Base-by-base conservation (phyloP, 2,888 invertebrate species). In the Pachliopta kotzebuea region DNA sequence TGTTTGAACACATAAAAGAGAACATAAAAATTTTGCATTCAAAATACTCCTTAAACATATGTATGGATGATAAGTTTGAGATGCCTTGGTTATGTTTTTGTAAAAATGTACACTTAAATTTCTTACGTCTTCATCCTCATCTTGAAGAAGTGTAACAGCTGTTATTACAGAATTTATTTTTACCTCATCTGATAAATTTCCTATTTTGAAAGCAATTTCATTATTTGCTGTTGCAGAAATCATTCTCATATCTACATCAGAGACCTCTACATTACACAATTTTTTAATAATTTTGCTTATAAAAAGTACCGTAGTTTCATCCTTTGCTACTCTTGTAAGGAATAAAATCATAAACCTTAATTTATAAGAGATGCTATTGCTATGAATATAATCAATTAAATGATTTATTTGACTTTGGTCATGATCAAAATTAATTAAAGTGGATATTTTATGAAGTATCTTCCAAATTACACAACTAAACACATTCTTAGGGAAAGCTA, bases 121-220 rank as follows among this genome's bases (percentile, higher is more conserved):
- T 71, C 93, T 86, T 18, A 94, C 83, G 70, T 88, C 86, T 62
- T 85, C 81, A 72, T 93, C 88, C 74, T 94, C 93, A 77, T 93
- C 93, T 81, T 92, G 93, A 53, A 93, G 73, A 7, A 93, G 77
- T 52, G 85, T 77, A n/a, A 92, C 73, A 59, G 82, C 86, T 54
- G 88, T 78, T 74, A 85, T 81, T 45, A 92, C 79, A 57, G 85
- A 76, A 64, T 71, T 79, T 50, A 84, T 74, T 77, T 83, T 90
- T 29, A 82, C 70, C 53, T 68, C 64, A 71, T 86, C 82, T 17
- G 77, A 45, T 21, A 85, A 71, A 56, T 68, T 70, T 9, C 67
- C 31, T 70, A 88, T 83, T 21, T 70, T 67, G 50, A 69, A 69
- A 29, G 80, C 81, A 31, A 90, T 68, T 74, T 88, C 87, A 80